A percentile compares a stretch with the other conserved stretches of the same genome.
Conservation (phyloP, 2,113 vertebrate species). For the Lichenostomus cassidix region DNA sequence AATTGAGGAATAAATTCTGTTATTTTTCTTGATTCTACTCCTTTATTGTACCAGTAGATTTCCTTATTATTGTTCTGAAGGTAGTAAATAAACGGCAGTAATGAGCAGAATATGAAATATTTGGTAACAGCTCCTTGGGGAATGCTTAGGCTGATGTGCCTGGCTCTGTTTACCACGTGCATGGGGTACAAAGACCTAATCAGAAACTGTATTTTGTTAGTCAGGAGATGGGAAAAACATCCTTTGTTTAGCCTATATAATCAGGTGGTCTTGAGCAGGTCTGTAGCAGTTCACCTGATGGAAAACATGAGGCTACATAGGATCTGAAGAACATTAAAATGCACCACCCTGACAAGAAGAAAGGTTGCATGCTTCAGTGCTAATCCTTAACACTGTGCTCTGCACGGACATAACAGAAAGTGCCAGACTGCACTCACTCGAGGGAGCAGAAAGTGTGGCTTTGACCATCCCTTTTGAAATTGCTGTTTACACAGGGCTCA, state of each 20-base stretch:
- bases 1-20: slow-evolving; percentile 45
- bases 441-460: background rate
- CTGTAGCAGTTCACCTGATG: background rate
- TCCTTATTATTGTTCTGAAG: slow-evolving; percentile 33
- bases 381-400: background rate
- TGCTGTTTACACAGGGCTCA: background rate
- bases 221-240: background rate
- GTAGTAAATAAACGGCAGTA: slow-evolving; percentile 53
- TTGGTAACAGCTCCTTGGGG: slow-evolving; percentile 16
- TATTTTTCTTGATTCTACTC: slow-evolving; percentile 7
- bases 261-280: background rate
- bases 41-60: background rate
- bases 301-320: background rate
- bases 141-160: slow-evolving; percentile 15
- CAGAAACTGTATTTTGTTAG: background rate
- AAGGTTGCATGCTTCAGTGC: background rate
- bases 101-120: slow-evolving; percentile 39
- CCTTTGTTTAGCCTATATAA: background rate
- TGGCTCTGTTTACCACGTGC: background rate
- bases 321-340: background rate
- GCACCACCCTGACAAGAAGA: background rate
- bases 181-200: background rate
- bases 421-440: background rate
- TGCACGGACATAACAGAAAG: background rate
- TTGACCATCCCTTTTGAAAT: background rate